A percentile compares a stretch with the other conserved stretches of the same genome.
These are phyloP conservation scores for Tokudaia tokunoshimensis DNA, from an alignment of 2,797 vertebrate genomes.

Conservation along the genomic window DNA sequence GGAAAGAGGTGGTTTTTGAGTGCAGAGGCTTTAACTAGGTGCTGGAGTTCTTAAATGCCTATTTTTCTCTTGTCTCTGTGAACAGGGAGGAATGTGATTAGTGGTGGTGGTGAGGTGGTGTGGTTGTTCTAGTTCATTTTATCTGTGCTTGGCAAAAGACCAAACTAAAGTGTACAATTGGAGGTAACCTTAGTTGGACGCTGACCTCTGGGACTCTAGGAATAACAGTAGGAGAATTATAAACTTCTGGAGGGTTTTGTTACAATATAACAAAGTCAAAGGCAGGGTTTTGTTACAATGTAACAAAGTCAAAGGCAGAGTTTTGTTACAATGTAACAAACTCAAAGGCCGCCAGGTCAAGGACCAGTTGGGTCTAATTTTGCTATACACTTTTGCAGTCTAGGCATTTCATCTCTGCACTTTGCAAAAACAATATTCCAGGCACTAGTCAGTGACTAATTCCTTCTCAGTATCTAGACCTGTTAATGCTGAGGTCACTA, in stretches of 20 bases:
- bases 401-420: not conserved
- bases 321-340: not conserved
- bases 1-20: slow-evolving; percentile 11
- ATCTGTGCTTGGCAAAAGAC: not conserved
- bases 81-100: not conserved
- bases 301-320: not conserved
- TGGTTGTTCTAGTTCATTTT: not conserved
- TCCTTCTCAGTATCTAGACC: slow-evolving; percentile 18
- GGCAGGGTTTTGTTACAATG: not conserved
- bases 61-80: not conserved
- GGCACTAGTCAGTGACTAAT: not conserved
- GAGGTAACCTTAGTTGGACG: not conserved
- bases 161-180: not conserved
- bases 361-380: not conserved
- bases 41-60: not conserved
- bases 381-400: not conserved
- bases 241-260: not conserved
- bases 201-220: not conserved
- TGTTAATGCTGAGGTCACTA: not conserved
- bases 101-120: not conserved
- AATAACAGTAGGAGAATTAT: not conserved
- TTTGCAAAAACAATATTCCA: not conserved
- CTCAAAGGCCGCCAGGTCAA: not conserved
- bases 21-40: not conserved
- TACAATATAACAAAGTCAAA: too few species aligned